These are phyloP conservation scores for Parotia lawesii DNA, from an alignment of 2,113 vertebrate genomes.

Conservation along the genomic window DNA sequence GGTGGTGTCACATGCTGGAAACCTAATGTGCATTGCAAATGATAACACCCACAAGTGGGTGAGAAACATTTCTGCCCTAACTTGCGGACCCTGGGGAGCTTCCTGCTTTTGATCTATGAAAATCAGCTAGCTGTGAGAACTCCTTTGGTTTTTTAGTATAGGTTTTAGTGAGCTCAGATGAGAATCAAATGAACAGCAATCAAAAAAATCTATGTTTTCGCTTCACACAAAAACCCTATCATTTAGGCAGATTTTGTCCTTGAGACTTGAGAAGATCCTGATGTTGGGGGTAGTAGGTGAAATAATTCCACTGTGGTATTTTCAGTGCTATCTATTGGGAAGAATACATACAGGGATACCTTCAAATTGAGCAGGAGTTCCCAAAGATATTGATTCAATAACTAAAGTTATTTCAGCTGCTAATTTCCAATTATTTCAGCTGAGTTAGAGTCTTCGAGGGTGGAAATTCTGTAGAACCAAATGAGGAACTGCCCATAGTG, in stretches of 20 bases:
- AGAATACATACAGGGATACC: neutral
- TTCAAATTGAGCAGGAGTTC: neutral
- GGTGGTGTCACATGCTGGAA: neutral
- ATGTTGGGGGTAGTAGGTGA: neutral
- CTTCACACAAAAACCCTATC: fast-evolving
- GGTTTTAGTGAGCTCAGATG: neutral
- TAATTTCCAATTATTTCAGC: neutral
- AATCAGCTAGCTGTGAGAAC: constrained; percentile 1
- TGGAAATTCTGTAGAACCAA: neutral
- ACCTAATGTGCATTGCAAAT: constrained; percentile 25
- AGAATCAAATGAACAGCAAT: neutral
- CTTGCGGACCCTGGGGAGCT: neutral
- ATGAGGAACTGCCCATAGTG: neutral
- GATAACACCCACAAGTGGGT: neutral
- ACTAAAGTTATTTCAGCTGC: neutral
- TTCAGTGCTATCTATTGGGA: neutral
- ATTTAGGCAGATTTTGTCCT: neutral
- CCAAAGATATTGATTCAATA: neutral
- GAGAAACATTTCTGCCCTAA: neutral
- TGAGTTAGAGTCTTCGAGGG: neutral
- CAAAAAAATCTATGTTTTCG: neutral
- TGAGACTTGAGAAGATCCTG: neutral
- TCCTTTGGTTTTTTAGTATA: neutral
- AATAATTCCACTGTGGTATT: neutral
- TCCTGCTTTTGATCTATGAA: neutral